Evolutionary conservation across 1,140 invertebrate species (phyloP).

Genomic region (Popillia japonica): DNA sequence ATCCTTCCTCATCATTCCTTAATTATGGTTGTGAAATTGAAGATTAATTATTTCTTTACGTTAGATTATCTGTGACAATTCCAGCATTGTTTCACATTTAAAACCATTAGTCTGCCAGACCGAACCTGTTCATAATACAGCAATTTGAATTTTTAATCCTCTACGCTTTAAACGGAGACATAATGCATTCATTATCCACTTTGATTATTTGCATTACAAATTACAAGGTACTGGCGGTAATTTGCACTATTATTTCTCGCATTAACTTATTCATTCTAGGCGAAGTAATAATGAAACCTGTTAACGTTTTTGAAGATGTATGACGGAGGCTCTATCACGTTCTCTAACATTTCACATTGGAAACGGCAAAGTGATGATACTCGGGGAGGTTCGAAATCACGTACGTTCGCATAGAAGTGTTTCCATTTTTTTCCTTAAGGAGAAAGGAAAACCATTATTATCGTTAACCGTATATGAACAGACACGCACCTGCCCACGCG

Average conservation of each 20-base stretch:
- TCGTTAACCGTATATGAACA: neutral
- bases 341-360: neutral
- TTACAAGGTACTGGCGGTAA: neutral
- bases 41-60: too few species aligned
- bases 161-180: neutral
- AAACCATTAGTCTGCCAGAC: neutral
- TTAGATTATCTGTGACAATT: too few species aligned
- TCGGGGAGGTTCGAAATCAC: neutral
- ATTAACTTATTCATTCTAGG: neutral
- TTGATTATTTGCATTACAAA: constrained; percentile 21
- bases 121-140: constrained; percentile 3
- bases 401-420: neutral
- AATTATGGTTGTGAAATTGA: too few species aligned
- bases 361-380: neutral
- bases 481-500: constrained; percentile 24
- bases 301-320: neutral
- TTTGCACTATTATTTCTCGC: neutral
- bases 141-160: neutral
- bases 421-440: neutral
- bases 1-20: too few species aligned
- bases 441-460: constrained; percentile 26
- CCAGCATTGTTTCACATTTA: too few species aligned
- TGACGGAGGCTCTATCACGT: neutral
- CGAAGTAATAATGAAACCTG: constrained; percentile 15
- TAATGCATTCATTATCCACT: neutral